Evolutionary conservation across 2,888 invertebrate species (phyloP).

Genomic region (Isoperla grammatica): DNA sequence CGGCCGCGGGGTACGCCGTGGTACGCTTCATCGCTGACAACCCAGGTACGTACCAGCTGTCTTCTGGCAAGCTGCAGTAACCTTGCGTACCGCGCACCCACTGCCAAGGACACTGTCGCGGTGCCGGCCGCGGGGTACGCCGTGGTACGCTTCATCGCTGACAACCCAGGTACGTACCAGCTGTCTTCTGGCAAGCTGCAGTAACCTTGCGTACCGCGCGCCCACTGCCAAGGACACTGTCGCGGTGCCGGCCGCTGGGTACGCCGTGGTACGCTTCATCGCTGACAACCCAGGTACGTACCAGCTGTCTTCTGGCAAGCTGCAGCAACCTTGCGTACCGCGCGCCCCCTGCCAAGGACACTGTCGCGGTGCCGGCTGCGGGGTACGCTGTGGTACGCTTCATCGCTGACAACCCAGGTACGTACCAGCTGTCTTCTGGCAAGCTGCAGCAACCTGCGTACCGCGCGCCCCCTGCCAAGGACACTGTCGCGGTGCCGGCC

Average conservation of each 20-base stretch:
- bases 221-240: no score
- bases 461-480: conserved; percentile 38
- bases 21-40: conserved; percentile 41
- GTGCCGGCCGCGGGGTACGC: conserved; percentile 43
- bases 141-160: conserved; percentile 39
- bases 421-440: conserved; percentile 5
- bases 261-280: no score
- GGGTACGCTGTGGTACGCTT: no score
- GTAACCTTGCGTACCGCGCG: no score
- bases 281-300: no score
- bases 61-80: conserved; percentile 14
- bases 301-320: no score
- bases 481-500: conserved; percentile 42
- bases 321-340: no score
- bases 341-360: no score
- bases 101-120: conserved; percentile 41
- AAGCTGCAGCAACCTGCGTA: conserved; percentile 30
- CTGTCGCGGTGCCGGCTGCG: no score
- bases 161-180: conserved; percentile 41
- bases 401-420: no score
- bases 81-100: conserved; percentile 35
- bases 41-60: conserved; percentile 37
- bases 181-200: no score
- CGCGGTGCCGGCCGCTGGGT: no score
- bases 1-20: conserved; percentile 42